These are phyloP conservation scores for Orycteropus afer DNA, from an alignment of 2,113 vertebrate genomes.

Conservation along the genomic window DNA sequence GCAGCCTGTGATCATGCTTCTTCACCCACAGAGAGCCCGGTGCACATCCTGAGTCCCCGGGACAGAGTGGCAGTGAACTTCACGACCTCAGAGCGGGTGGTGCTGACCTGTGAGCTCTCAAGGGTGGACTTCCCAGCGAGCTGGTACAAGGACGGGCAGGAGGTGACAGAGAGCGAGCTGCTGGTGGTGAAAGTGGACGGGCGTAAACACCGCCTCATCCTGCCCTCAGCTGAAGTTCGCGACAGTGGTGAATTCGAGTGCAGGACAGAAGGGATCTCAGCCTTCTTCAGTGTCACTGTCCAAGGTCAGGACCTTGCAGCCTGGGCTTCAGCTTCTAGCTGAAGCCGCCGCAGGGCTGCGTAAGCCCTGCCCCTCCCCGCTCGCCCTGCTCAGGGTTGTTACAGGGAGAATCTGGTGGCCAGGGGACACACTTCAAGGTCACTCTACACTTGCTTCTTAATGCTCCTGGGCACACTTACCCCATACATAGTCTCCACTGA, in stretches of 20 bases:
- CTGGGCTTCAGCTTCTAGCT: not conserved
- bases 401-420: not conserved
- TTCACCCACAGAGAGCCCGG: conserved; percentile 88
- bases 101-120: conserved; percentile 95
- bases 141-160: conserved; percentile 94
- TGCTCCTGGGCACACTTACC: not conserved
- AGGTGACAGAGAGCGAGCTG: conserved; percentile 88
- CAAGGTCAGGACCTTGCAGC: conserved; percentile 86
- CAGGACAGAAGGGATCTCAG: conserved; percentile 91
- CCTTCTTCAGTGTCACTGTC: conserved; percentile 93
- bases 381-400: not conserved
- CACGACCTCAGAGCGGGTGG: conserved; percentile 87
- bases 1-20: not conserved
- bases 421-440: not conserved
- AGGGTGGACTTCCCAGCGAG: conserved; percentile 84
- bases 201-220: conserved; percentile 88
- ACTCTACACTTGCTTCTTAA: not conserved
- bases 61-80: conserved; percentile 87
- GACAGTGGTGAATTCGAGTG: conserved; percentile 96
- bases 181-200: conserved; percentile 91
- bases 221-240: conserved; percentile 87
- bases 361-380: not conserved
- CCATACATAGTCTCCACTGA: not conserved
- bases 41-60: conserved; percentile 91
- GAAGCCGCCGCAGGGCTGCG: not conserved